Percentiles rank a stretch among this genome's conserved stretches.
Conservation (phyloP, 2,888 invertebrate genomes). For the Himalopsyche kuldschensis region DNA sequence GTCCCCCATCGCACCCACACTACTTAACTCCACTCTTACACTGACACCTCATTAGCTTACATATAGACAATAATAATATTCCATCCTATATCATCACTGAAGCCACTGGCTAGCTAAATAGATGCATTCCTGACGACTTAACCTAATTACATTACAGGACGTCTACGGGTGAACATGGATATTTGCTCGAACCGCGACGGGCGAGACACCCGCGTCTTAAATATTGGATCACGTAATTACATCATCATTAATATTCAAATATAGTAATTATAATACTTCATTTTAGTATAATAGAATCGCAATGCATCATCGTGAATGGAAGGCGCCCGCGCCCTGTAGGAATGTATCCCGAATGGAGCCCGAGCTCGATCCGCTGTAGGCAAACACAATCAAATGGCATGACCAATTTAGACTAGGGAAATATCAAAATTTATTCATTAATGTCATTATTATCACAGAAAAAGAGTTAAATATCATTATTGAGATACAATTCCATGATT, state of each 20-base stretch:
- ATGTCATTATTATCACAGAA: slow-evolving; percentile 40
- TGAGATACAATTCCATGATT: slow-evolving; percentile 37
- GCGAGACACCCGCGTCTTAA: slow-evolving; percentile 11
- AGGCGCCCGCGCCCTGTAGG: slow-evolving; percentile 47
- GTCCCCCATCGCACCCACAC: slow-evolving; percentile 48
- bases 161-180: not conserved
- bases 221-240: slow-evolving; percentile 22
- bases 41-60: slow-evolving; percentile 39
- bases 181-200: not conserved
- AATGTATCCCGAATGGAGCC: slow-evolving; percentile 52
- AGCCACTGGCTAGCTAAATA: slow-evolving; percentile 17
- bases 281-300: slow-evolving; percentile 10
- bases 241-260: slow-evolving; percentile 8
- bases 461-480: slow-evolving; percentile 33
- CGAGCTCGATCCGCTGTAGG: slow-evolving; percentile 59
- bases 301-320: not conserved
- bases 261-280: slow-evolving; percentile 27
- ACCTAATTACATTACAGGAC: not conserved
- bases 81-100: slow-evolving; percentile 43
- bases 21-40: slow-evolving; percentile 41
- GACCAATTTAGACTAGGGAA: slow-evolving; percentile 51
- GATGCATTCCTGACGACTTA: not conserved
- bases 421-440: slow-evolving; percentile 46
- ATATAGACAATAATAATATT: slow-evolving; percentile 42
- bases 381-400: slow-evolving; percentile 58